Evolutionary conservation across 2,113 vertebrate genomes (phyloP), one percentile per base, ranked within the genome.

Genomic region (Periophthalmus modestus): DNA sequence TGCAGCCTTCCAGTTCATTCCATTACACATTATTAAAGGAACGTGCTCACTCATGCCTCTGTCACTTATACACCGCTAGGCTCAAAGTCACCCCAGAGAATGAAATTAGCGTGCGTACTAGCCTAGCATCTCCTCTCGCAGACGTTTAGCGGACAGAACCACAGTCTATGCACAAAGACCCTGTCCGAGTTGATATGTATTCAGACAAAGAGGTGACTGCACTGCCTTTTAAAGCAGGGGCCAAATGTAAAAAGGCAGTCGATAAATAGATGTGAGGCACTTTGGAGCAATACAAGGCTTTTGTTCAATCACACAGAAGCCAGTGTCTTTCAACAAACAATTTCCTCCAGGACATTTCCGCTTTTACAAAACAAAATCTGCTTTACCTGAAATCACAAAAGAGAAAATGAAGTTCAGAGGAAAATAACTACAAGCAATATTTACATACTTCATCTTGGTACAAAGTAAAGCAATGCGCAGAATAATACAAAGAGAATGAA

Each of bases 21-120:
- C 59, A 62, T 62, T 62, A 62, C 59, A 62, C 28, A 19, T 62
- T 28, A 62, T 62, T 62, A 62, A 62, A 62, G 59, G 15, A 14
- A 15, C 28, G 59, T 15, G 23, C 28, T 62, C 59, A 34, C 28
- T 62, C 59, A 62, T 34, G 59, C 59, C 59, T 34, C 59, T 34
- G 59, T 62, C 59, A 62, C 28, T 62, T 62, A 57, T 7, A 33
- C 28, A 28, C 59, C 7, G 59, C 59, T 1, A 28, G 28, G 24
- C 59, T 62, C 59, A 62, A 62, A 62, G 59, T 62, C 59, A 62
- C 59, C 59, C 59, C 28, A 18, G 59, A 62, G 59, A 62, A 62
- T 62, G 59, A 28, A 62, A 62, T 62, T 62, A 62, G 59, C 2
- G 5, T 5, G 23, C 5, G 33, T 62, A 62, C 28, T 6, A 5